Evolutionary conservation across 2,113 vertebrate genomes (phyloP), one percentile per base, ranked within the genome.

Genomic region (Chrysemys picta): DNA sequence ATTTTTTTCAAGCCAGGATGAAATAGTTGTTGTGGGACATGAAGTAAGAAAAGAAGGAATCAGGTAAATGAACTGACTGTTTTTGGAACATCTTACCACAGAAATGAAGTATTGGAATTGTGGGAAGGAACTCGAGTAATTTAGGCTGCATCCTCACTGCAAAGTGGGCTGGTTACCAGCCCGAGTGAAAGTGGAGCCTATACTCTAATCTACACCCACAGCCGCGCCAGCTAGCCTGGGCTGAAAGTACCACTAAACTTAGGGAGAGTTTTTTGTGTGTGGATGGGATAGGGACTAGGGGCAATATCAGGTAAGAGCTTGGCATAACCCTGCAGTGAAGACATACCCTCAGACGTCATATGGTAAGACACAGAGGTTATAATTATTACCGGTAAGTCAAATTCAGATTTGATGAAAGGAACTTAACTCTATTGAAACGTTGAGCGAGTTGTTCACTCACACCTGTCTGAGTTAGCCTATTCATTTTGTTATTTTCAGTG

Each of bases 1-100:
- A 92, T 99, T 99, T 97, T 99, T 99, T 98, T 98, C 99, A 96
- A 99, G 99, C 87, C 99, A 99, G 96, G 99, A 99, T 16, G 99
- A 99, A 98, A 99, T 99, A 97, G 98, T 97, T 93, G 99, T 99
- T 98, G 99, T 98, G 93, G 98, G 99, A 88, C 99, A 99, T 96
- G 99, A 99, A 98, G 99, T 99, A 97, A 99, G 98, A 96, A 99
- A 99, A 95, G 98, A 98, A 94, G 99, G 99, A 89, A 98, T 97
- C 95, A 99, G 99, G 99, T 99, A 97, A 97, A 89, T 84, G 57
- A 88, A 87, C 54, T 80, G 29, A 62, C 65, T 49, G 42, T 59
- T 14, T 54, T 88, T 80, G 35, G 85, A 95, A 53, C 2, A 65
- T 45, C 38, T 88, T 89, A 87, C 79, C 54, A 16, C 29, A 45